A percentile compares a stretch with the other conserved stretches of the same genome.
Conservation (phyloP, 37 sponge, comb jelly and placozoan species). For the Tethya wilhelma region DNA sequence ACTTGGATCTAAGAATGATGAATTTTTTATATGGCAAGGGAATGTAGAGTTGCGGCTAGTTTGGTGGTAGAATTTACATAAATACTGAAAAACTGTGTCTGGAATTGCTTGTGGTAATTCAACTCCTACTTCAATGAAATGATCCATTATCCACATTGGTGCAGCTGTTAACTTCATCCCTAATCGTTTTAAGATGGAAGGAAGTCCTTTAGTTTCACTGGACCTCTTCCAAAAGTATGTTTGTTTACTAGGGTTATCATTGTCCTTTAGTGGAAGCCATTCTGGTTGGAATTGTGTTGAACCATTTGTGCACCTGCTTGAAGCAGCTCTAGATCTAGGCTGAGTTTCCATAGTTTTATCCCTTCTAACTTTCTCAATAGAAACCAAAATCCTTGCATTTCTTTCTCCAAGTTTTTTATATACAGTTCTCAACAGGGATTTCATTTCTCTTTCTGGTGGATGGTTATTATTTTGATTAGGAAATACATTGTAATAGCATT, state of each 20-base stretch:
- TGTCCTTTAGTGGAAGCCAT: background rate
- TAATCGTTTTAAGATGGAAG: constrained; percentile 8
- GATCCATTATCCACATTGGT: constrained; percentile 2
- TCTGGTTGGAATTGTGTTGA: no score
- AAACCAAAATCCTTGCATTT: background rate
- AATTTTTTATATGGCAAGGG: constrained; percentile 1
- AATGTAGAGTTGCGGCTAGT: background rate
- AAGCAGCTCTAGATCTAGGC: no score
- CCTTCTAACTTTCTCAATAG: background rate
- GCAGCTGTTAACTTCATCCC: constrained; percentile 43
- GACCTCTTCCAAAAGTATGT: constrained; percentile 7
- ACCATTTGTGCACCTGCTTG: no score
- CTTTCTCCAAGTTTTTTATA: background rate
- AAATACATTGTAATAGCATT: constrained; percentile 2
- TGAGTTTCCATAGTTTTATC: no score
- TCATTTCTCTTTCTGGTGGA: background rate
- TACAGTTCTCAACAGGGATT: background rate
- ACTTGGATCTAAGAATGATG: background rate
- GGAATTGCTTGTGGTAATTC: background rate
- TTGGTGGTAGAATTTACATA: background rate
- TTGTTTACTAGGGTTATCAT: constrained; percentile 13
- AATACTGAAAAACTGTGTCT: constrained; percentile 13
- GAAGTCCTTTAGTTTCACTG: background rate
- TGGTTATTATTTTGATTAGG: background rate
- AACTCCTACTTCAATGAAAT: background rate